phyloP scores from a whole-genome alignment of 2,113 vertebrate species.

The Passer domesticus region DNA sequence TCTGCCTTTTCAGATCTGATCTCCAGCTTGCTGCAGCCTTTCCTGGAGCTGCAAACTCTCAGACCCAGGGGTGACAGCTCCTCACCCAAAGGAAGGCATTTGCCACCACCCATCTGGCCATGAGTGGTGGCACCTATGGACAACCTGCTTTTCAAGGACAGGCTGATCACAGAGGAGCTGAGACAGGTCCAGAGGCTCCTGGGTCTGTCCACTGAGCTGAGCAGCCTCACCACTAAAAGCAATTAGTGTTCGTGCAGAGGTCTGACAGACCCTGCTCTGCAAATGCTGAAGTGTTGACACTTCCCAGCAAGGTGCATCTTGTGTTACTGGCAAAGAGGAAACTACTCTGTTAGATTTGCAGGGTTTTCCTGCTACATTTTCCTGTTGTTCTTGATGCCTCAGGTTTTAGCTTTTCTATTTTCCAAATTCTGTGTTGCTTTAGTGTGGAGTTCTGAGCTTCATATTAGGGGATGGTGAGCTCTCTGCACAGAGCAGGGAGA shows the following conservation, averaged over 20 bases:
- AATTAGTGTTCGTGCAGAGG: accelerated
- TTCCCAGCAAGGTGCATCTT: background rate
- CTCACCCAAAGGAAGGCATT: background rate
- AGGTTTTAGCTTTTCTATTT: background rate
- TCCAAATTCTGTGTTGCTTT: background rate
- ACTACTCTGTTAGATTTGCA: background rate
- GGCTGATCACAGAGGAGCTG: background rate
- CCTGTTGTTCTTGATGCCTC: background rate
- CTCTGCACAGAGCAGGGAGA: background rate
- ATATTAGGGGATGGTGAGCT: background rate
- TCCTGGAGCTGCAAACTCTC: background rate
- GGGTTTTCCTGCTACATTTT: background rate
- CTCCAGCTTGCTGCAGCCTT: background rate
- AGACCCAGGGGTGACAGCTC: background rate
- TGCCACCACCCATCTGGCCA: too few species aligned
- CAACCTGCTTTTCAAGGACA: background rate
- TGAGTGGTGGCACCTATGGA: background rate
- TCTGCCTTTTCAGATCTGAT: background rate
- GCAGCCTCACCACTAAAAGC: background rate
- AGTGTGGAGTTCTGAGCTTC: background rate
- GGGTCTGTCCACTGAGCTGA: background rate
- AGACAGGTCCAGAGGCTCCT: background rate
- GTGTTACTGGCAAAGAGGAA: background rate
- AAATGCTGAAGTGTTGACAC: background rate
- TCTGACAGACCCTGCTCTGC: background rate